A percentile compares a stretch with the other conserved stretches of the same genome.
phyloP scores from a whole-genome alignment of 1,140 invertebrate species.

The Arion vulgaris region DNA sequence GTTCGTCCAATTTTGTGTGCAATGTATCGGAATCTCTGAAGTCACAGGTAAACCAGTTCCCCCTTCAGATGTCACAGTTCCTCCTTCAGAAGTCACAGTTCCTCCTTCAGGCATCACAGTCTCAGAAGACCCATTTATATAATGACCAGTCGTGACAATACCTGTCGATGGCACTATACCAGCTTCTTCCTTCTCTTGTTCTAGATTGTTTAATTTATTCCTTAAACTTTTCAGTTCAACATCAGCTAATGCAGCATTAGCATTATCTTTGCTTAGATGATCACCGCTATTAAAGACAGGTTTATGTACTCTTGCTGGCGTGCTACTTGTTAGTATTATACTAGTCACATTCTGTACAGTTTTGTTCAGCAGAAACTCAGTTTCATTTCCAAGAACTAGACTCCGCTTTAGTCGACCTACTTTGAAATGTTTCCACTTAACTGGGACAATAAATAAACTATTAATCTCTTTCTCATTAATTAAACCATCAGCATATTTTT shows the following conservation, averaged over 20 bases:
- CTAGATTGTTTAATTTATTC: not conserved
- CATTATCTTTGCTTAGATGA: slow-evolving; percentile 27
- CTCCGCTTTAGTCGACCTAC: not conserved
- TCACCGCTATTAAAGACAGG: slow-evolving; percentile 37
- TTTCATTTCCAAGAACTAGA: not conserved
- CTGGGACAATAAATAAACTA: too few relatives aligned
- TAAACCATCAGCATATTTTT: not conserved
- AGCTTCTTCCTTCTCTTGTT: not conserved
- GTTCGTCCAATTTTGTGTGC: not conserved
- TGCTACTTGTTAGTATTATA: not conserved
- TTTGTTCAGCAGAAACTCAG: not conserved
- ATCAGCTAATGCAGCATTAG: slow-evolving; percentile 25
- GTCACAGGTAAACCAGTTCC: too few relatives aligned
- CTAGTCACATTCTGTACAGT: not conserved
- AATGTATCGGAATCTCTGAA: not conserved
- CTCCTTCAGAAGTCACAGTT: too few relatives aligned
- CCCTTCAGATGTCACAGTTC: too few relatives aligned
- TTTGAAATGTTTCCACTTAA: too few relatives aligned
- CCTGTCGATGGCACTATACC: too few relatives aligned
- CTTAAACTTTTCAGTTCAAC: slow-evolving; percentile 24
- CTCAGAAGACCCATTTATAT: not conserved
- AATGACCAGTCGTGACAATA: not conserved
- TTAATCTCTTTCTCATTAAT: too few relatives aligned
- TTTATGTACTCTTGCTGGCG: not conserved
- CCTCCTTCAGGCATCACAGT: too few relatives aligned